These are phyloP conservation scores for Eleutherodactylus coqui DNA, from an alignment of 2,797 vertebrate species.

Conservation along the genomic window DNA sequence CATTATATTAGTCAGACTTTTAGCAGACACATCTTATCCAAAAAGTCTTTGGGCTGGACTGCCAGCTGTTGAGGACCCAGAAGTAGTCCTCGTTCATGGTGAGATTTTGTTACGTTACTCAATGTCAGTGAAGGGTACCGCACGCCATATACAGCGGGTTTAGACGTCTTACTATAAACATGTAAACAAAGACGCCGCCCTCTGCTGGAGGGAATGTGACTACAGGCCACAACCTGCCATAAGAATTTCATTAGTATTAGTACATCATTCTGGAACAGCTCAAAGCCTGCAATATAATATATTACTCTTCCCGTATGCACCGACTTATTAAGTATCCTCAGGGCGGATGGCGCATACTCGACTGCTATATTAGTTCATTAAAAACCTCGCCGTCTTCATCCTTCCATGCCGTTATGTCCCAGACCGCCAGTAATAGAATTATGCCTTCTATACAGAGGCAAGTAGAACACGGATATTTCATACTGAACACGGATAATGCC, in stretches of 20 bases:
- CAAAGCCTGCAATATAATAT: neutral
- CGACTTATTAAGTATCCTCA: too few species aligned
- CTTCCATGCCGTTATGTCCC: neutral
- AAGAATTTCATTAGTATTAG: neutral
- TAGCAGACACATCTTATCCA: neutral
- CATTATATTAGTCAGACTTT: neutral
- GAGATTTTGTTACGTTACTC: neutral
- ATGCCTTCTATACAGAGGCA: neutral
- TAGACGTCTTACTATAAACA: neutral
- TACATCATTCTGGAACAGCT: neutral
- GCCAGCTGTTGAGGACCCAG: neutral
- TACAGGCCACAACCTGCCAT: neutral
- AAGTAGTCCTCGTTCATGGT: neutral
- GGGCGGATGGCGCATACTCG: too few species aligned
- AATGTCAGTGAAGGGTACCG: slow-evolving; percentile 19
- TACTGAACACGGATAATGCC: neutral
- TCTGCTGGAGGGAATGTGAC: neutral
- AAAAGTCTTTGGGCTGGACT: neutral
- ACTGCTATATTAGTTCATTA: too few species aligned
- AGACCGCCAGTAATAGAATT: neutral
- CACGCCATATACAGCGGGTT: neutral
- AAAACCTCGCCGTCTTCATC: neutral
- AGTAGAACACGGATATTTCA: too few species aligned
- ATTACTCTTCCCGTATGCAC: neutral
- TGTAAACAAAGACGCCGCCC: slow-evolving; percentile 18